Evolutionary conservation across 2,113 vertebrate species (phyloP).

Genomic region (Pungitius pungitius): DNA sequence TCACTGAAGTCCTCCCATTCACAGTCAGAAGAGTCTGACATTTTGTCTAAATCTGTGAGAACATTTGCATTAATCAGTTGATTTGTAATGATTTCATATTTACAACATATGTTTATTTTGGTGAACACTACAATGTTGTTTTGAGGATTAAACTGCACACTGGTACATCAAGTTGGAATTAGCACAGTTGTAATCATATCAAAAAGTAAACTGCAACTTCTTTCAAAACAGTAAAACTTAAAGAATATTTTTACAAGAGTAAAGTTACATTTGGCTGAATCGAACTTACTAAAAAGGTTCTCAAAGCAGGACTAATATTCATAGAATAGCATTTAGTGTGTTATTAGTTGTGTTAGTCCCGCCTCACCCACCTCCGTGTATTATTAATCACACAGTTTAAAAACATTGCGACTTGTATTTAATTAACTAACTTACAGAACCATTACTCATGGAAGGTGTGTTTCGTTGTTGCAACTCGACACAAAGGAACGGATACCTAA

Average conservation of each 20-base stretch:
- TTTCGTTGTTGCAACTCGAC: background rate
- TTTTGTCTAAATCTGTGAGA: constrained; percentile 50
- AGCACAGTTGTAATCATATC: background rate
- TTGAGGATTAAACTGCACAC: background rate
- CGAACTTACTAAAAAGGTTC: background rate
- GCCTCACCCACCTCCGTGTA: background rate
- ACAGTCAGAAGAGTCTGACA: constrained; percentile 51
- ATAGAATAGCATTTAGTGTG: background rate
- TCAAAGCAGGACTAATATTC: background rate
- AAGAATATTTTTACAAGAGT: too few relatives aligned
- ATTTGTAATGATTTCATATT: too few relatives aligned
- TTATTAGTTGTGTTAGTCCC: background rate
- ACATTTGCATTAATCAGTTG: background rate
- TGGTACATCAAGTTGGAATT: background rate
- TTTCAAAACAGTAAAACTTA: background rate
- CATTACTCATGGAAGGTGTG: background rate
- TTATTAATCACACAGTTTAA: background rate
- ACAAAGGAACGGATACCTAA: background rate
- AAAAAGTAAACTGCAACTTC: background rate
- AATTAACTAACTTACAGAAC: too few relatives aligned
- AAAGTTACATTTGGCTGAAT: background rate
- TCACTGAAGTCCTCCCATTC: background rate
- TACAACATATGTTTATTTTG: background rate
- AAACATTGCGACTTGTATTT: background rate
- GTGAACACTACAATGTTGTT: background rate